These are phyloP conservation scores for Caiman crocodilus DNA, from an alignment of 2,797 vertebrate genomes.

Conservation along the genomic window DNA sequence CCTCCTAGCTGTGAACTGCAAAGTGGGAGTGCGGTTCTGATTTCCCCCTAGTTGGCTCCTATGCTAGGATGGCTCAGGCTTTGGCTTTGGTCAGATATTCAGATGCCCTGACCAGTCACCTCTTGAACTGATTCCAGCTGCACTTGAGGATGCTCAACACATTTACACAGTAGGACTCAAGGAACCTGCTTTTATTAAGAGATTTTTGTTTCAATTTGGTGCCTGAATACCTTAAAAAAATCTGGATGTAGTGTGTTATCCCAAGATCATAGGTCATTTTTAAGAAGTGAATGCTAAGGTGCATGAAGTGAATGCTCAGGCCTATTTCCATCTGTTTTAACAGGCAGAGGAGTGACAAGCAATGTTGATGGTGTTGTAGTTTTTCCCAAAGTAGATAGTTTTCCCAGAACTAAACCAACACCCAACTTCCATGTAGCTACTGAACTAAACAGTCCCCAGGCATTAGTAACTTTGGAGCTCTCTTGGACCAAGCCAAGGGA, in stretches of 20 bases:
- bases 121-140: neutral
- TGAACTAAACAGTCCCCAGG: neutral
- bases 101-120: neutral
- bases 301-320: neutral
- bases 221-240: neutral
- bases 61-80: neutral
- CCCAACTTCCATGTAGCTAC: neutral
- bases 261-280: neutral
- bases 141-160: neutral
- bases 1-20: neutral
- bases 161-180: neutral
- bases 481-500: neutral
- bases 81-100: neutral
- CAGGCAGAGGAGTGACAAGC: accelerated
- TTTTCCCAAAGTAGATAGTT: neutral
- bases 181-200: neutral
- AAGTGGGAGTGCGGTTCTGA: neutral
- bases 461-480: neutral
- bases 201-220: neutral
- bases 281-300: neutral
- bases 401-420: neutral
- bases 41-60: neutral
- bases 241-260: neutral
- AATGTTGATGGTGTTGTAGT: neutral
- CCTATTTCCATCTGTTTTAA: neutral